Evolutionary conservation across 2,113 vertebrate genomes (phyloP).

Genomic region (Platanista minor): DNA sequence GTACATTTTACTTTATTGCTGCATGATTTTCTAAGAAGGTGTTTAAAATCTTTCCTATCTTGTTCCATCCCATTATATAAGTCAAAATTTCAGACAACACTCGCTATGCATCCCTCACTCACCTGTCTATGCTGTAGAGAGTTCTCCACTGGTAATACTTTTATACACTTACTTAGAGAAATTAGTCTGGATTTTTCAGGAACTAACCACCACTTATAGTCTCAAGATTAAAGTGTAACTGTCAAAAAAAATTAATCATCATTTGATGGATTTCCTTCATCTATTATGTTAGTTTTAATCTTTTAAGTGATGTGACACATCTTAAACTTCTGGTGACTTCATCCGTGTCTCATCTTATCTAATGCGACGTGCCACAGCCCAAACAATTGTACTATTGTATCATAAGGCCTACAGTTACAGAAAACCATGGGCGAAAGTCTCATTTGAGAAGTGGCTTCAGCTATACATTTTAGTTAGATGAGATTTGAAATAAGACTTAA

Average conservation of each 20-base stretch:
- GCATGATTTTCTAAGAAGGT: neutral
- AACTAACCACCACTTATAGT: neutral
- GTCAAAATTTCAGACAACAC: neutral
- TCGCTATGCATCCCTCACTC: neutral
- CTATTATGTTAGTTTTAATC: conserved; percentile 32
- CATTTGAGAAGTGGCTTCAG: neutral
- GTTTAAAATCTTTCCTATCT: neutral
- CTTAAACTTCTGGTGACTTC: neutral
- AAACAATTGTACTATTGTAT: conserved; percentile 38
- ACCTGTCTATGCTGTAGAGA: neutral
- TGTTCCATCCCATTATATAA: neutral
- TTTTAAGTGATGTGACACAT: conserved; percentile 29
- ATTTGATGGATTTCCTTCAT: conserved; percentile 35
- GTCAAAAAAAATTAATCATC: conserved; percentile 32
- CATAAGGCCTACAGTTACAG: neutral
- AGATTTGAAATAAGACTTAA: conserved; percentile 56
- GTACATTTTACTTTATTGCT: neutral
- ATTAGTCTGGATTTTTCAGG: neutral
- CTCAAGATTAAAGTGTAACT: neutral
- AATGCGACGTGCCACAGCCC: neutral
- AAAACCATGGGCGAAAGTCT: neutral
- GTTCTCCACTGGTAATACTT: neutral
- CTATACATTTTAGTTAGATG: neutral
- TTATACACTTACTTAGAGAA: neutral
- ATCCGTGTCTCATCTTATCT: neutral